phyloP scores from a whole-genome alignment of 2,113 vertebrate genomes.

The human region DNA sequence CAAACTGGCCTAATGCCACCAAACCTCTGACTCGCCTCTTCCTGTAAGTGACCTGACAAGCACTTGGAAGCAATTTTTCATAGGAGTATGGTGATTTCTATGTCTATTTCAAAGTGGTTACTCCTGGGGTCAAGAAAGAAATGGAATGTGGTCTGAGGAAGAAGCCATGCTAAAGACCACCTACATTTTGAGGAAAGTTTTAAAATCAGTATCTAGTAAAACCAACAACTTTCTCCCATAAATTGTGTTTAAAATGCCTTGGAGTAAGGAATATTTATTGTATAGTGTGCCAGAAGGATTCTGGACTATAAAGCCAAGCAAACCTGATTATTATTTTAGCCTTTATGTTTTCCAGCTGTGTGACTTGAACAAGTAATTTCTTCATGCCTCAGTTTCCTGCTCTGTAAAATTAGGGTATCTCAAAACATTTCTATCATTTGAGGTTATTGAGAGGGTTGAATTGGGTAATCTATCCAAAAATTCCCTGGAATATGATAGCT shows the following conservation, averaged over 20 bases:
- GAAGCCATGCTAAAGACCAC: neutral
- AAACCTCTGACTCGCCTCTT: neutral
- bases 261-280: slow-evolving; percentile 42
- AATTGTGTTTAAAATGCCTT: slow-evolving; percentile 52
- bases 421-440: neutral
- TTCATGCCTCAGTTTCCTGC: slow-evolving; percentile 5
- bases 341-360: neutral
- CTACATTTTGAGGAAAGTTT: neutral
- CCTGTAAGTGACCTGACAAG: neutral
- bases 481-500: neutral
- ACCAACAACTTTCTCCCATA: neutral
- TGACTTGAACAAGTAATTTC: neutral
- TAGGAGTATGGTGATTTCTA: neutral
- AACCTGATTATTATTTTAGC: slow-evolving; percentile 4
- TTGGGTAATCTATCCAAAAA: neutral
- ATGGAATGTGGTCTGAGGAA: neutral
- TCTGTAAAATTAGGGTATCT: neutral
- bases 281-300: neutral
- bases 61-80: neutral
- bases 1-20: neutral
- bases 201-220: slow-evolving; percentile 32
- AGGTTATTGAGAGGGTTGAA: neutral
- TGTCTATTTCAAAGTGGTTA: neutral
- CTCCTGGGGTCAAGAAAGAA: neutral
- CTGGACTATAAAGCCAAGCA: neutral